Conservation (phyloP, 1,140 invertebrate genomes). For the Rhynchophorus ferrugineus region DNA sequence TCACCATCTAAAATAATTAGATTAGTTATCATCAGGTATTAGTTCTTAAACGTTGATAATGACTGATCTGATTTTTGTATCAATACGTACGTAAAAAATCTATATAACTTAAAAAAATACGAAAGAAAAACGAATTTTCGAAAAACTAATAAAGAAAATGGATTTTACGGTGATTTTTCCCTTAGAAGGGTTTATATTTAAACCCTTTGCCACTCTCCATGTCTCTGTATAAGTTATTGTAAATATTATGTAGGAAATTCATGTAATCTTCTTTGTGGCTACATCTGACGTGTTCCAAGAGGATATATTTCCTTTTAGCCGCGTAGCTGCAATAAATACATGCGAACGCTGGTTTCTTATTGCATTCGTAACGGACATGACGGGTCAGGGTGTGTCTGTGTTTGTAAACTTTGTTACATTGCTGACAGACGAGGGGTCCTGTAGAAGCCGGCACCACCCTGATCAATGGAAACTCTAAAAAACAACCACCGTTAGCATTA, state of each 20-base stretch:
- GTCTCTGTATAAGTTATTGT: constrained; percentile 14
- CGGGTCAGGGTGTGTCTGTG: constrained; percentile 45
- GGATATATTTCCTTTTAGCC: constrained; percentile 14
- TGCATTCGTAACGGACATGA: constrained; percentile 45
- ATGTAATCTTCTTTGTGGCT: constrained; percentile 12
- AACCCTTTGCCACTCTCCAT: constrained; percentile 2
- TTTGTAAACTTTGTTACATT: constrained; percentile 23
- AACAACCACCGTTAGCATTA: neutral
- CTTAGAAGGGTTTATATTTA: neutral
- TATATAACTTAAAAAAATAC: no score
- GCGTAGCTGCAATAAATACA: constrained; percentile 58
- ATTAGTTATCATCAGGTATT: no score
- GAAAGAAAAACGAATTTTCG: no score
- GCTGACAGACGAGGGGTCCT: constrained; percentile 8
- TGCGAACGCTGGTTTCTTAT: constrained; percentile 49
- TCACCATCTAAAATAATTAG: no score
- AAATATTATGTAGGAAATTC: constrained; percentile 17
- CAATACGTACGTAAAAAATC: no score
- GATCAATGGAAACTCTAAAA: neutral
- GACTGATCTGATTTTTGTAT: no score
- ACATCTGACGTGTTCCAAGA: constrained; percentile 13
- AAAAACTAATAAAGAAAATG: no score
- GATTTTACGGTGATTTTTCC: no score
- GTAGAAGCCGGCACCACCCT: neutral
- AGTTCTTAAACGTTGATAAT: no score